Base-by-base conservation (phyloP, 2,797 vertebrate species). In the Varecia variegata region DNA sequence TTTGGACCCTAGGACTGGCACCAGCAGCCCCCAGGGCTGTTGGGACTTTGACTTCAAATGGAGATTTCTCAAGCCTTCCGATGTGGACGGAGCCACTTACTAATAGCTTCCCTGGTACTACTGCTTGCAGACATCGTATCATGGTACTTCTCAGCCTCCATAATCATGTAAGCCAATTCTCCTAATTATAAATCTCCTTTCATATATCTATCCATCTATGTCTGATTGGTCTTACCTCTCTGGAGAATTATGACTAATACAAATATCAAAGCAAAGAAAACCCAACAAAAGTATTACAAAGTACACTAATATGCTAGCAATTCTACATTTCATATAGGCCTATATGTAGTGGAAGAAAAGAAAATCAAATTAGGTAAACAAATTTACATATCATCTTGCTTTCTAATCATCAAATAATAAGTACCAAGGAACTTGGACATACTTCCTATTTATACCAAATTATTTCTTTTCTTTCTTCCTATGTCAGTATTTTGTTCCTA, bases 401-500 rank as follows among this genome's bases (percentile, higher is more conserved):
- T 35, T 17, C 11, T 86, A n/a, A 27, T 90, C 23, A 74, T 79
- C 23, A 52, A 70, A 67, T 60, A 21, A 23, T 58, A 18, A 40
- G 7, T 89, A 18, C 45, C 68, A 86, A 21, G 25, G 5, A 89
- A 52, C 2, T 60, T 35, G 9, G 7, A 65, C 30, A 45, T 1
- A 27, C 0, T 85, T 85, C 21, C 5, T 77, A 65, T 77, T 84
- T 62, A 68, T 30, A 27, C 1, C 18, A 86, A 45, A 4, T 85
- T 67, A 54, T 56, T 95, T 87, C 20, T 67, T 60, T 45, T 23
- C n/a, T 80, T 15, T 32, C 1, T 80, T 15, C 8, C 40, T 82
- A 47, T 88, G 4, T 90, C 74, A 43, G 70, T 56, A 84, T 80
- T 79, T 68, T 47, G 38, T 88, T 81, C 3, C 38, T 96, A 83